Conservation (phyloP, 64 coral and sea anemone species). For the Orbicella faveolata region DNA sequence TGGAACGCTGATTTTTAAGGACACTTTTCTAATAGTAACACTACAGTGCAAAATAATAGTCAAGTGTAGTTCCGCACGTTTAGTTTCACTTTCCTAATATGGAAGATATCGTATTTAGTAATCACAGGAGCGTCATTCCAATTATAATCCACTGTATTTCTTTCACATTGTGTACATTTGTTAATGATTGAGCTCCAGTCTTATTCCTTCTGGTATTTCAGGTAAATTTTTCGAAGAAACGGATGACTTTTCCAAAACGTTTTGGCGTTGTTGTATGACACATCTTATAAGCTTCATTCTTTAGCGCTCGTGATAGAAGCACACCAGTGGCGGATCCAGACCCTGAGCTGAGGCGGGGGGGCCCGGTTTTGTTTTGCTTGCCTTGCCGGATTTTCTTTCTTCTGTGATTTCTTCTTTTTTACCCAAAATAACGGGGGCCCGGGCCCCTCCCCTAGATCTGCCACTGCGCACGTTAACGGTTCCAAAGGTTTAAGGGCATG, state of each 20-base stretch:
- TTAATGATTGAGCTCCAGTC: not conserved
- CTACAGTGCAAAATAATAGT: slow-evolving; percentile 24
- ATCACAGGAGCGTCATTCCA: slow-evolving; percentile 18
- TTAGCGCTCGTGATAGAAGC: slow-evolving; percentile 5
- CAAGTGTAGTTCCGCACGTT: slow-evolving; percentile 10
- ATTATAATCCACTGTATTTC: slow-evolving; percentile 20
- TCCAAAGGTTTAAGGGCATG: slow-evolving; percentile 19
- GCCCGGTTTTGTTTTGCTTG: too few relatives aligned
- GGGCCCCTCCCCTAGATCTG: too few relatives aligned
- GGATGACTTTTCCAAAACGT: not conserved
- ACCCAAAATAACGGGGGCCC: too few relatives aligned
- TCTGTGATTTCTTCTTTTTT: too few relatives aligned
- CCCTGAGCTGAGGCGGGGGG: too few relatives aligned
- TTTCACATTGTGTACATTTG: slow-evolving; percentile 22
- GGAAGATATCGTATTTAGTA: not conserved
- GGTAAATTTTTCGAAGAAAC: slow-evolving; percentile 9
- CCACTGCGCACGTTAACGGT: slow-evolving; percentile 1
- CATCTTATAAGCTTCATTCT: slow-evolving; percentile 5
- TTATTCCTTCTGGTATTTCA: not conserved
- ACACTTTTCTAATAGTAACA: slow-evolving; percentile 26
- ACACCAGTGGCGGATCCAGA: not conserved
- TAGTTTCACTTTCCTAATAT: slow-evolving; percentile 20
- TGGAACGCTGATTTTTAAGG: slow-evolving; percentile 19
- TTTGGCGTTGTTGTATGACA: slow-evolving; percentile 26
- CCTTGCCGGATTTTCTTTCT: too few relatives aligned